phyloP scores from a whole-genome alignment of 2,797 vertebrate species.

The Coranthus polyacanthus region DNA sequence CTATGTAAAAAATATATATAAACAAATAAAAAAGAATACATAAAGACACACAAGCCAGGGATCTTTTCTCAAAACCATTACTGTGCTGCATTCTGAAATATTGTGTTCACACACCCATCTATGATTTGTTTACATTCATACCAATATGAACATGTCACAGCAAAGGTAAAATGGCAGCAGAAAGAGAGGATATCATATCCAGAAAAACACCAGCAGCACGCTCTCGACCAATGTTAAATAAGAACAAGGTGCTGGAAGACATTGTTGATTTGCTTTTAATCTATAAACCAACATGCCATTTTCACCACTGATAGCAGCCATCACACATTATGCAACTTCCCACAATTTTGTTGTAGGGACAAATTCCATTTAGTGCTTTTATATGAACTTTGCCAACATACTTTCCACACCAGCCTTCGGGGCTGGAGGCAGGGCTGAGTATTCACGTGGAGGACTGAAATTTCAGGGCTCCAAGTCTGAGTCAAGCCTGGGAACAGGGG shows the following conservation, averaged over 20 bases:
- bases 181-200: constrained; percentile 36
- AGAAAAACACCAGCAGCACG: constrained; percentile 58
- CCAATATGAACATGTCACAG: constrained; percentile 80
- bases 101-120: constrained; percentile 46
- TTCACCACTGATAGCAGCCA: constrained; percentile 29
- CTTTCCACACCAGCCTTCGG: constrained; percentile 26
- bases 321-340: constrained; percentile 37
- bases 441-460: constrained; percentile 46
- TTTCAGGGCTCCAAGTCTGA: constrained; percentile 36
- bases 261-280: constrained; percentile 32
- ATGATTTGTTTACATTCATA: constrained; percentile 77
- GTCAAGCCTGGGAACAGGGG: constrained; percentile 49
- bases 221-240: constrained; percentile 24
- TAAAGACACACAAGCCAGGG: not conserved
- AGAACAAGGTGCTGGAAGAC: constrained; percentile 36
- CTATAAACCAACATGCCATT: constrained; percentile 8
- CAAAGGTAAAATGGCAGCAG: constrained; percentile 60
- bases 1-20: not conserved
- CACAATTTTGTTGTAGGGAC: constrained; percentile 34
- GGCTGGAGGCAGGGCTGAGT: not conserved
- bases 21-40: not conserved
- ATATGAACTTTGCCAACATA: constrained; percentile 15
- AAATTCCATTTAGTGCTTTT: constrained; percentile 34
- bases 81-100: constrained; percentile 37
- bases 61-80: constrained; percentile 20